Conservation (phyloP, 2,113 vertebrate genomes). For the Anolis carolinensis region DNA sequence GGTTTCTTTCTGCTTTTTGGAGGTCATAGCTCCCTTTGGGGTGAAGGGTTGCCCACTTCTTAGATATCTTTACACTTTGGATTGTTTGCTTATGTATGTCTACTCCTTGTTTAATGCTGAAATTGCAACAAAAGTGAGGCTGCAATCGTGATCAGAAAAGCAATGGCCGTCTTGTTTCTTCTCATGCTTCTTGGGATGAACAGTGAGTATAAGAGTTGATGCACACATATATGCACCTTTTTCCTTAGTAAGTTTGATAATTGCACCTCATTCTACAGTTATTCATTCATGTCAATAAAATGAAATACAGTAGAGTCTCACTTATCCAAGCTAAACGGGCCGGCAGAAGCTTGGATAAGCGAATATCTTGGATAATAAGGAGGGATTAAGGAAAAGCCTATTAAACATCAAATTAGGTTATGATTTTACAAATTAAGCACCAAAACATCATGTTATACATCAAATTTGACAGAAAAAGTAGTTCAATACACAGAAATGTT, state of each 20-base stretch:
- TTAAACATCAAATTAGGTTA: no score
- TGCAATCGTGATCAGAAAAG: not conserved
- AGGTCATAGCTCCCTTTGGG: not conserved
- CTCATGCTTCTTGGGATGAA: not conserved
- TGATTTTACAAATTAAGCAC: no score
- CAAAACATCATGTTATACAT: no score
- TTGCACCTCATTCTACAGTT: not conserved
- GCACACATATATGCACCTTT: accelerated
- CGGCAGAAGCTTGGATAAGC: no score
- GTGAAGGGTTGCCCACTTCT: not conserved
- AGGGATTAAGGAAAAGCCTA: no score
- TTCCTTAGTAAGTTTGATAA: not conserved
- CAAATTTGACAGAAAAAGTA: no score
- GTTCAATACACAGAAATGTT: no score
- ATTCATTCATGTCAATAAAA: not conserved
- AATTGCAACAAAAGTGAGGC: not conserved
- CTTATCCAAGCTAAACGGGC: no score
- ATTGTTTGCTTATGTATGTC: not conserved
- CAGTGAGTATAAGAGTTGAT: not conserved
- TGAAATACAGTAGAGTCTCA: no score
- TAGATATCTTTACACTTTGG: not conserved
- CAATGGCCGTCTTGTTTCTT: not conserved
- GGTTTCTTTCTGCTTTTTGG: not conserved
- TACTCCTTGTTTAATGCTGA: not conserved
- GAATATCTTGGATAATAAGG: no score